Evolutionary conservation across 2,888 invertebrate genomes (phyloP).

Genomic region (Temnothorax unifasciatus): DNA sequence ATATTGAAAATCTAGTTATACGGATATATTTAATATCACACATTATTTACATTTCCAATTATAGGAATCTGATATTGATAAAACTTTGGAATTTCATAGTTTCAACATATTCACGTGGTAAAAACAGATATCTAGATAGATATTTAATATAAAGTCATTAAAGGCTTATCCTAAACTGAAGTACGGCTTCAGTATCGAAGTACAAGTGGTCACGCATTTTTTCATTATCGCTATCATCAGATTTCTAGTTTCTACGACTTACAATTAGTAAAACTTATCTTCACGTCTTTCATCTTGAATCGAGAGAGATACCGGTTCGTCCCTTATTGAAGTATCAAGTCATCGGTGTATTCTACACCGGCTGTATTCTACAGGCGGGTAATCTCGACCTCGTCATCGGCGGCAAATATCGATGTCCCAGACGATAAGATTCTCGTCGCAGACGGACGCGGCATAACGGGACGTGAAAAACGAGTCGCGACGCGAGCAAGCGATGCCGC

Average conservation of each 20-base stretch:
- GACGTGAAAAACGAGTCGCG: constrained; percentile 38
- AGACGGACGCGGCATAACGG: constrained; percentile 42
- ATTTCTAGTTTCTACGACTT: constrained; percentile 27
- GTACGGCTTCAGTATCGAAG: background rate
- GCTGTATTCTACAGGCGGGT: constrained; percentile 15
- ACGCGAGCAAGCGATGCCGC: background rate
- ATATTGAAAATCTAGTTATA: background rate
- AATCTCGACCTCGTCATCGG: constrained; percentile 51
- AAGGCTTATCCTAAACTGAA: background rate
- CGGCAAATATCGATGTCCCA: constrained; percentile 43
- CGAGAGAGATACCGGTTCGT: constrained; percentile 14
- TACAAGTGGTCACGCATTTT: background rate
- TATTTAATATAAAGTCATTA: background rate
- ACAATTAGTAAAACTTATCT: constrained; percentile 5
- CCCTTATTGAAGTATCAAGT: constrained; percentile 4
- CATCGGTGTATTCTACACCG: background rate
- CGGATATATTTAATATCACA: background rate
- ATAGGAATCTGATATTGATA: constrained; percentile 10
- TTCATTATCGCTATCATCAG: constrained; percentile 6
- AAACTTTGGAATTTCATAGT: background rate
- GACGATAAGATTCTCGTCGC: constrained; percentile 42
- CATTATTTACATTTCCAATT: background rate
- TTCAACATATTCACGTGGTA: background rate
- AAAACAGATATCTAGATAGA: background rate
- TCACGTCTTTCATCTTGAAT: background rate